Evolutionary conservation across 2,797 vertebrate species (phyloP).

Genomic region (Menidia menidia): DNA sequence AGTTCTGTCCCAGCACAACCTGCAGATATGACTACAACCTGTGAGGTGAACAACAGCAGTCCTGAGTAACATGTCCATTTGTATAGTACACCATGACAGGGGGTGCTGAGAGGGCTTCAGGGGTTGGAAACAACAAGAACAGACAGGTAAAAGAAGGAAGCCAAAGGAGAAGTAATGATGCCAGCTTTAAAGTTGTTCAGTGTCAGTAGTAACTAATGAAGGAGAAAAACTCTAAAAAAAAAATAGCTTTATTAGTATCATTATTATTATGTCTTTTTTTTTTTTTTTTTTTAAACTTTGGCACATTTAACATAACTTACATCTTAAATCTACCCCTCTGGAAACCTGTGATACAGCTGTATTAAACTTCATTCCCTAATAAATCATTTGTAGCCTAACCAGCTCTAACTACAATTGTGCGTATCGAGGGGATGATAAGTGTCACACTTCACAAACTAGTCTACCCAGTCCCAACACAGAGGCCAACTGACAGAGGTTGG

Average conservation of each 20-base stretch:
- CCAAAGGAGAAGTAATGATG: constrained; percentile 12
- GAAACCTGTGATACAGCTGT: constrained; percentile 16
- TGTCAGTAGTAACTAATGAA: constrained; percentile 6
- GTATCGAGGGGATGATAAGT: constrained; percentile 42
- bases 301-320: neutral
- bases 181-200: constrained; percentile 13
- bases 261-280: no score
- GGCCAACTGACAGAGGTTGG: constrained; percentile 35
- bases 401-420: constrained; percentile 36
- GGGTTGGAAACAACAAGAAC: constrained; percentile 35
- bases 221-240: no score
- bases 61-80: constrained; percentile 62
- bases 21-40: constrained; percentile 77
- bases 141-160: constrained; percentile 25
- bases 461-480: constrained; percentile 58
- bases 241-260: no score
- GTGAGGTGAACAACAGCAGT: constrained; percentile 70
- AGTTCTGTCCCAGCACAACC: constrained; percentile 58
- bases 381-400: constrained; percentile 21
- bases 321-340: constrained; percentile 6
- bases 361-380: constrained; percentile 40
- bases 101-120: constrained; percentile 35
- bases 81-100: constrained; percentile 63
- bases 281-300: no score
- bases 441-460: constrained; percentile 52